phyloP scores from a whole-genome alignment of 2,888 invertebrate genomes.

The Megaustenia siamemsis region DNA sequence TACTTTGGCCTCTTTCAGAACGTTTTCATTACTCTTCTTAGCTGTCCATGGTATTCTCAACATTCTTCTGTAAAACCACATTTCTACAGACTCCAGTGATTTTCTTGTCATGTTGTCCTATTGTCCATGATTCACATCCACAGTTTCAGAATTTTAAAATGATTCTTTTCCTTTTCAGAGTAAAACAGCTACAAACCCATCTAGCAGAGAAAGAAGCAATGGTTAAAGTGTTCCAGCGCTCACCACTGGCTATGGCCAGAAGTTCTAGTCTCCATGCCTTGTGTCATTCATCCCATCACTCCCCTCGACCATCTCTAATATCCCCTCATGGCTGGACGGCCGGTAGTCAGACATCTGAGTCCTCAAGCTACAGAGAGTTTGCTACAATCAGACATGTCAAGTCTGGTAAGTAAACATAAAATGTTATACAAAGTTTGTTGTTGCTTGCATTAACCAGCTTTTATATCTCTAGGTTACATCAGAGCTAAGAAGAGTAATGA shows the following conservation, averaged over 20 bases:
- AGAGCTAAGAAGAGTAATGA: no score
- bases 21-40: no score
- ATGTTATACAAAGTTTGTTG: no score
- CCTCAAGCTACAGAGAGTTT: slow-evolving; percentile 59
- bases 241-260: slow-evolving; percentile 77
- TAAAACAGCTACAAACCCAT: slow-evolving; percentile 92
- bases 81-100: no score
- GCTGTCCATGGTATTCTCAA: no score
- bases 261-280: slow-evolving; percentile 73
- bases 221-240: slow-evolving; percentile 89
- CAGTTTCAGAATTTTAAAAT: no score
- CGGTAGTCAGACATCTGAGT: not conserved
- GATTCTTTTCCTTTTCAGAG: slow-evolving; percentile 75
- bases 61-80: no score
- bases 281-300: slow-evolving; percentile 76
- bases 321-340: slow-evolving; percentile 58
- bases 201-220: slow-evolving; percentile 93
- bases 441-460: no score
- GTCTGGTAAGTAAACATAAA: slow-evolving; percentile 64
- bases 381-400: slow-evolving; percentile 69
- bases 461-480: no score
- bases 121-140: no score
- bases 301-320: slow-evolving; percentile 75
- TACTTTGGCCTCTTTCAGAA: no score
- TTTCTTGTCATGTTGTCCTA: no score